A percentile compares a stretch with the other conserved stretches of the same genome.
Evolutionary conservation across 1,140 invertebrate species (phyloP).

Genomic region (Colletes latitarsis): DNA sequence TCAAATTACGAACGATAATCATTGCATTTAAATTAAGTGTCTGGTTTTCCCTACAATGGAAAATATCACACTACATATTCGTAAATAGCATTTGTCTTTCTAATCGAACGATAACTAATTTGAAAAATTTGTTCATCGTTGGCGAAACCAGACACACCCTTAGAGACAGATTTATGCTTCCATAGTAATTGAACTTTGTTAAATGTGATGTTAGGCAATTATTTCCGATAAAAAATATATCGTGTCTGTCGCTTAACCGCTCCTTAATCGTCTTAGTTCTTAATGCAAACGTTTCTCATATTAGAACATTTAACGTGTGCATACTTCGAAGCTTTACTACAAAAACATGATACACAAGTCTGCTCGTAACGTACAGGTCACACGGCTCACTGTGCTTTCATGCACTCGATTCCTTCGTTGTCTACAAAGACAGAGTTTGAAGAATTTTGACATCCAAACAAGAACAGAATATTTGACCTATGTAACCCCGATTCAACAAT

Average conservation of each 20-base stretch:
- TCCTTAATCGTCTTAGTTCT: not conserved
- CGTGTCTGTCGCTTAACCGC: not conserved
- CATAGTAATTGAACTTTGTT: not conserved
- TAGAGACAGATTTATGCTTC: slow-evolving; percentile 11
- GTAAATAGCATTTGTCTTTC: slow-evolving; percentile 21
- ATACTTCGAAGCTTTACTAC: slow-evolving; percentile 25
- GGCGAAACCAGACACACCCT: slow-evolving; percentile 12
- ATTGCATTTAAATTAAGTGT: slow-evolving; percentile 33
- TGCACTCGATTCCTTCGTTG: not conserved
- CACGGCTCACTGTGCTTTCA: not conserved
- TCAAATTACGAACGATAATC: slow-evolving; percentile 39
- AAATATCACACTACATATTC: slow-evolving; percentile 35
- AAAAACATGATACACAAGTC: slow-evolving; percentile 28
- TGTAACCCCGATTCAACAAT: slow-evolving; percentile 13
- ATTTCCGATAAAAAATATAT: slow-evolving; percentile 4
- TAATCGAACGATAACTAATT: slow-evolving; percentile 8
- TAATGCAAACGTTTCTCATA: slow-evolving; percentile 5
- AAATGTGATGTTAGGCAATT: not conserved
- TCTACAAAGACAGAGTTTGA: slow-evolving; percentile 5
- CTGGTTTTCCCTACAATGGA: slow-evolving; percentile 32
- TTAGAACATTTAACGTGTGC: slow-evolving; percentile 10
- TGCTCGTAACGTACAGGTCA: not conserved
- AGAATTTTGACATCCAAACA: not conserved
- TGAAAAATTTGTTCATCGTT: slow-evolving; percentile 3
- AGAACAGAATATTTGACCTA: slow-evolving; percentile 8